Conservation (phyloP, 2,888 invertebrate species). For the Diadromus collaris region DNA sequence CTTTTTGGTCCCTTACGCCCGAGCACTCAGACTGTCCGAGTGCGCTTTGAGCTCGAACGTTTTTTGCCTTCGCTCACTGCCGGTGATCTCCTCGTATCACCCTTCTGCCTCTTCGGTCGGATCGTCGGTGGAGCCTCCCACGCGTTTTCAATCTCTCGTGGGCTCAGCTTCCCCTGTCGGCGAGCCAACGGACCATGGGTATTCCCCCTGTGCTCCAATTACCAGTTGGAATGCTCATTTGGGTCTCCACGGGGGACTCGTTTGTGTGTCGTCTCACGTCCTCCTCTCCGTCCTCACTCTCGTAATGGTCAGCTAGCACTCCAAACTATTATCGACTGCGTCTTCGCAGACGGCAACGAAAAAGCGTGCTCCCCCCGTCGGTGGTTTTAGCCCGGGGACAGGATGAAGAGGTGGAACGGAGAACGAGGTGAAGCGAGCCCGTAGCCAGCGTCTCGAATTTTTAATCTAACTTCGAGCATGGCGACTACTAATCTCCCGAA, state of each 20-base stretch:
- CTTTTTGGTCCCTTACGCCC: slow-evolving; percentile 60
- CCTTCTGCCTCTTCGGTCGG: background rate
- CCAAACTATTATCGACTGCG: slow-evolving; percentile 74
- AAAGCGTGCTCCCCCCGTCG: slow-evolving; percentile 41
- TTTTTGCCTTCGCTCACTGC: slow-evolving; percentile 56
- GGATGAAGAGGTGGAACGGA: slow-evolving; percentile 4
- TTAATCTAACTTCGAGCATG: slow-evolving; percentile 65
- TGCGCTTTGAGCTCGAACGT: slow-evolving; percentile 67
- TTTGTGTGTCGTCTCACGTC: slow-evolving; percentile 43
- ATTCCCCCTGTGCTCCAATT: slow-evolving; percentile 73
- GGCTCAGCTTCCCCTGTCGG: slow-evolving; percentile 2
- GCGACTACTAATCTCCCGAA: slow-evolving; percentile 66
- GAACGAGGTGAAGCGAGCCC: slow-evolving; percentile 23
- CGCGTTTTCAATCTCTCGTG: slow-evolving; percentile 54
- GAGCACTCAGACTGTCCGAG: slow-evolving; percentile 72
- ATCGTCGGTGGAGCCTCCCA: slow-evolving; percentile 49
- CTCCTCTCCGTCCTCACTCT: slow-evolving; percentile 25
- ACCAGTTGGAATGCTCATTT: slow-evolving; percentile 78
- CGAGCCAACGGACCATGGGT: slow-evolving; percentile 18
- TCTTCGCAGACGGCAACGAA: slow-evolving; percentile 29
- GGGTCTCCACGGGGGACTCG: slow-evolving; percentile 71
- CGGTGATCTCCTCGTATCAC: slow-evolving; percentile 8
- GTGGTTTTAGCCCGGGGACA: slow-evolving; percentile 4
- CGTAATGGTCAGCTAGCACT: slow-evolving; percentile 76
- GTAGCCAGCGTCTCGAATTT: slow-evolving; percentile 64